Evolutionary conservation across 2,797 vertebrate species (phyloP).

Genomic region (Okamejei kenojei): DNA sequence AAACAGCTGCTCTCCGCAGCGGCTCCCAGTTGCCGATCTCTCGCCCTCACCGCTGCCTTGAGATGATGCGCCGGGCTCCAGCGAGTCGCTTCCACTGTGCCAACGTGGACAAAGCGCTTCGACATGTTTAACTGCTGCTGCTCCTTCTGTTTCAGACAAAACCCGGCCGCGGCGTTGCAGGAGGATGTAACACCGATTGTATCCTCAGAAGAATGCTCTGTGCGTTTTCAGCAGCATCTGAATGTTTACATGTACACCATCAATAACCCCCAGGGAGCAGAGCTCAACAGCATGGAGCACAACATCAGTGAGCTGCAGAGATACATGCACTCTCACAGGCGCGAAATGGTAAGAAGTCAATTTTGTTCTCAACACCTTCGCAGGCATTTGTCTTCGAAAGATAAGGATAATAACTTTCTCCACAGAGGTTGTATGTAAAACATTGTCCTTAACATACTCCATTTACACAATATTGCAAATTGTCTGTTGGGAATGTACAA

Average conservation of each 20-base stretch:
- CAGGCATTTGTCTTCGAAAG: not conserved
- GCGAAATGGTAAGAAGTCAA: conserved; percentile 43
- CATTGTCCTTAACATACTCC: not conserved
- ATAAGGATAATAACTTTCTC: not conserved
- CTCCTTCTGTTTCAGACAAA: conserved; percentile 26
- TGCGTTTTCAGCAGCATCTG: conserved; percentile 68
- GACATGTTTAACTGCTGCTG: conserved; percentile 27
- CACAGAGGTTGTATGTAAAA: not conserved
- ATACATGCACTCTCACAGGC: conserved; percentile 57
- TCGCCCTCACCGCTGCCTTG: too few species aligned
- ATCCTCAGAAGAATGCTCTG: conserved; percentile 57
- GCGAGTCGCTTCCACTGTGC: not conserved
- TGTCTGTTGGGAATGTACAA: not conserved
- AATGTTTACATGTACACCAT: conserved; percentile 75
- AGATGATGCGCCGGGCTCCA: not conserved
- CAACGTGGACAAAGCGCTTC: not conserved
- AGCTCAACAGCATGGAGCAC: conserved; percentile 56
- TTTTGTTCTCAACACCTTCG: not conserved
- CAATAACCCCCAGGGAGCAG: conserved; percentile 49
- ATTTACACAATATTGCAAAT: not conserved
- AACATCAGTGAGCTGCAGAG: conserved; percentile 61
- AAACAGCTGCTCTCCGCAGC: not conserved
- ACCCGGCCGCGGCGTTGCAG: conserved; percentile 49
- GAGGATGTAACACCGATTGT: conserved; percentile 57
- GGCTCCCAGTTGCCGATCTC: not conserved